These are phyloP conservation scores for Diprion similis DNA, from an alignment of 1,140 invertebrate genomes.

Conservation along the genomic window DNA sequence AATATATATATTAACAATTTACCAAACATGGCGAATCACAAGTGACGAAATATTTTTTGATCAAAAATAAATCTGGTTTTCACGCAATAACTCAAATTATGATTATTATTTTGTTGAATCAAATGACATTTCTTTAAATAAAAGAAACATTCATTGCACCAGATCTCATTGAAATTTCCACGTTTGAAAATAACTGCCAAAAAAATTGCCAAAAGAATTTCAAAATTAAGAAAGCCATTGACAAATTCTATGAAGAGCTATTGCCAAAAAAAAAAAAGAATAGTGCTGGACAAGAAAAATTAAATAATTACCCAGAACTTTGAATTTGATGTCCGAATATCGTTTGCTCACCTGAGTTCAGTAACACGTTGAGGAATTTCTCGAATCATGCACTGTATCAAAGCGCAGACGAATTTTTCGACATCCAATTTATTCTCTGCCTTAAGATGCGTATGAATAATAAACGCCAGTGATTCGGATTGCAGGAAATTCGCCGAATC, in stretches of 20 bases:
- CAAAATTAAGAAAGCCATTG: no score
- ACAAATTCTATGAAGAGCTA: neutral
- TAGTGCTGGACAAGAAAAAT: neutral
- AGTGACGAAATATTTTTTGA: neutral
- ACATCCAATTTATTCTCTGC: constrained; percentile 34
- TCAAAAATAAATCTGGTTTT: no score
- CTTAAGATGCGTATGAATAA: constrained; percentile 38
- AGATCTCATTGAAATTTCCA: neutral
- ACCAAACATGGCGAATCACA: no score
- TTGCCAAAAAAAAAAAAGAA: neutral
- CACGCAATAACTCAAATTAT: no score
- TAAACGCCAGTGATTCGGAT: constrained; percentile 35
- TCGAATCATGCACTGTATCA: constrained; percentile 44
- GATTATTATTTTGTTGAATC: no score
- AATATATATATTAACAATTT: constrained; percentile 11
- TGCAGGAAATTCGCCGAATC: constrained; percentile 38
- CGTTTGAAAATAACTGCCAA: neutral
- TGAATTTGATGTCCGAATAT: constrained; percentile 8
- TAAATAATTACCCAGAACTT: neutral
- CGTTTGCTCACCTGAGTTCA: constrained; percentile 45
- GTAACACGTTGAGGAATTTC: constrained; percentile 47
- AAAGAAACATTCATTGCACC: no score
- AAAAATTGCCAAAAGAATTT: no score
- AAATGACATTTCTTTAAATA: no score
- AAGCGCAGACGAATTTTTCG: constrained; percentile 40